These are phyloP conservation scores for Zosterops lateralis DNA, from an alignment of 2,113 vertebrate species.

Conservation along the genomic window DNA sequence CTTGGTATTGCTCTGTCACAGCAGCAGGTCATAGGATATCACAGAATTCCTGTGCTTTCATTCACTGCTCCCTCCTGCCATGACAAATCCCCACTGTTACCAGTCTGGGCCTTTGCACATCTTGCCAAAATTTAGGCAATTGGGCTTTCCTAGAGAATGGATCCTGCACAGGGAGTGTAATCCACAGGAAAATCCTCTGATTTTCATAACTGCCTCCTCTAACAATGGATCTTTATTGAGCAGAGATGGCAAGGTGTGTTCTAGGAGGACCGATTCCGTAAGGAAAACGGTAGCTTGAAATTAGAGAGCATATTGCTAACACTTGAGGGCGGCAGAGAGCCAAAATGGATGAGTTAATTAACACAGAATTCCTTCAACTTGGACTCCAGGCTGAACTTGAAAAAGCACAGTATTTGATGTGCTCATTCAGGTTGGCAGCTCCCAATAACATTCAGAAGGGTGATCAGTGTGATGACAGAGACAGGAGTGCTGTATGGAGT, in stretches of 20 bases:
- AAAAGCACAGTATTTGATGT: not conserved
- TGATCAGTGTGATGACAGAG: not conserved
- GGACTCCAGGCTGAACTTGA: not conserved
- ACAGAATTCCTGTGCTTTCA: not conserved
- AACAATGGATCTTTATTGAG: not conserved
- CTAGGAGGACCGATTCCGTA: not conserved
- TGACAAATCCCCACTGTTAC: not conserved
- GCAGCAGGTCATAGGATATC: not conserved
- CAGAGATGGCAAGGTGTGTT: not conserved
- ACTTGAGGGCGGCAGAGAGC: not conserved
- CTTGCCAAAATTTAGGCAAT: not conserved
- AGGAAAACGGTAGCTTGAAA: not conserved
- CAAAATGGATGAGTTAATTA: not conserved
- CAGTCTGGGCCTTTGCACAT: not conserved
- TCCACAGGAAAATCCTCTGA: not conserved
- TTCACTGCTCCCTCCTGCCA: not conserved
- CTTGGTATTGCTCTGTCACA: not conserved
- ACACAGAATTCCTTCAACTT: not conserved
- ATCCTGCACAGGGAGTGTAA: not conserved
- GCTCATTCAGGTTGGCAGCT: not conserved
- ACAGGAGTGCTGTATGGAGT: not conserved
- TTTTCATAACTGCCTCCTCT: not conserved
- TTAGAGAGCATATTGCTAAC: not conserved
- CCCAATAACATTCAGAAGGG: not conserved
- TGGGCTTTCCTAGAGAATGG: not conserved